These are phyloP conservation scores for Macroglossus sobrinus DNA, from an alignment of 2,113 vertebrate genomes.

Conservation along the genomic window DNA sequence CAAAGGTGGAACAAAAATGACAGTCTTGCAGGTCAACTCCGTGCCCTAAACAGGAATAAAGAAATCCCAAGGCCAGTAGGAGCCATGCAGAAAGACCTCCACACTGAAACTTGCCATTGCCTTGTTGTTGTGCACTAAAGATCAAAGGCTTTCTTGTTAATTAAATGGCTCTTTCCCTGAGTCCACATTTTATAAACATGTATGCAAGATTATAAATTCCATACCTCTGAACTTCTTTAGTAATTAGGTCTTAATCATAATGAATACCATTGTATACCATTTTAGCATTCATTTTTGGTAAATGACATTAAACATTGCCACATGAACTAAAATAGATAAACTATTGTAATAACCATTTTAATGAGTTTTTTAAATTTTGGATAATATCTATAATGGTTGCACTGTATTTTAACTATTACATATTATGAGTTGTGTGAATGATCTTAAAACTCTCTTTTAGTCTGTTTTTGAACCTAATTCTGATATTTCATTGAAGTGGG, in stretches of 20 bases:
- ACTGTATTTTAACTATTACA: slow-evolving; percentile 9
- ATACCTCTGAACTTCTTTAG: slow-evolving; percentile 29
- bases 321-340: slow-evolving; percentile 2
- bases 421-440: background rate
- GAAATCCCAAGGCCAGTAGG: background rate
- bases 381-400: background rate
- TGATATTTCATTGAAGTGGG: background rate
- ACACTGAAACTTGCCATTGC: background rate
- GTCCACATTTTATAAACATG: slow-evolving; percentile 34
- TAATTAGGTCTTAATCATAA: slow-evolving; percentile 32
- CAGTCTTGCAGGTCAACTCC: background rate
- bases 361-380: background rate
- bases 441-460: background rate
- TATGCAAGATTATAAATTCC: slow-evolving; percentile 30
- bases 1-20: slow-evolving; percentile 28
- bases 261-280: background rate
- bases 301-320: slow-evolving; percentile 23
- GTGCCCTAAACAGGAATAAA: background rate
- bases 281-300: background rate
- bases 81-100: background rate
- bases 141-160: slow-evolving; percentile 41
- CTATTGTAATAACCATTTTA: slow-evolving; percentile 6
- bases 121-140: background rate
- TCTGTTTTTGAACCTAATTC: slow-evolving; percentile 15
- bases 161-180: slow-evolving; percentile 1